A percentile compares a stretch with the other conserved stretches of the same genome.
Conservation (phyloP, 2,888 invertebrate species). For the Dynastes maya region DNA sequence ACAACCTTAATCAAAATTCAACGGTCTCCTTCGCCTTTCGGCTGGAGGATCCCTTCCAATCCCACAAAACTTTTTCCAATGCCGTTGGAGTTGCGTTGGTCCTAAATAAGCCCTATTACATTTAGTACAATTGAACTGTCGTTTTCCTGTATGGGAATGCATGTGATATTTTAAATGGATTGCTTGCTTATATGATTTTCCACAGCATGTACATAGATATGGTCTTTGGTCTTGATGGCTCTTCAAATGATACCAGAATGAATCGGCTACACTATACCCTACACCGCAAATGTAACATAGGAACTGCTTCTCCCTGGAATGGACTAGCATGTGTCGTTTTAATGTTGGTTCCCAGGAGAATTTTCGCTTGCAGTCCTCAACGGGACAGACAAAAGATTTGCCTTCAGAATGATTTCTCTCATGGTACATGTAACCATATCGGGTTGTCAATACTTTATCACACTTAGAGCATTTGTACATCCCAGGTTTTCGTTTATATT, state of each 20-base stretch:
- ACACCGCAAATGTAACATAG: slow-evolving; percentile 20
- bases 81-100: slow-evolving; percentile 20
- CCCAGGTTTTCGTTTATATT: slow-evolving; percentile 18
- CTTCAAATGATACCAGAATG: slow-evolving; percentile 21
- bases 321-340: slow-evolving; percentile 28
- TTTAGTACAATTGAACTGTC: slow-evolving; percentile 7
- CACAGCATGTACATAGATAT: slow-evolving; percentile 21
- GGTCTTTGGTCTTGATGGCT: slow-evolving; percentile 16
- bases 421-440: slow-evolving; percentile 17
- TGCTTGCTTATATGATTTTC: slow-evolving; percentile 25
- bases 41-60: slow-evolving; percentile 30
- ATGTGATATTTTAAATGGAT: slow-evolving; percentile 35
- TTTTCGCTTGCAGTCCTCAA: slow-evolving; percentile 10
- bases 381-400: slow-evolving; percentile 8
- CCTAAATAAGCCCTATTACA: slow-evolving; percentile 29
- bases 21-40: neutral
- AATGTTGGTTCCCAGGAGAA: slow-evolving; percentile 27
- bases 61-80: slow-evolving; percentile 29
- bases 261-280: slow-evolving; percentile 11
- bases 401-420: neutral
- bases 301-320: slow-evolving; percentile 9
- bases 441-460: slow-evolving; percentile 14
- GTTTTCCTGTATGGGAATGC: slow-evolving; percentile 16
- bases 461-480: slow-evolving; percentile 13
- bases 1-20: neutral